Evolutionary conservation across 2,888 invertebrate genomes (phyloP), one percentile per base, ranked within the genome.

Genomic region (Meandrusa payeni): DNA sequence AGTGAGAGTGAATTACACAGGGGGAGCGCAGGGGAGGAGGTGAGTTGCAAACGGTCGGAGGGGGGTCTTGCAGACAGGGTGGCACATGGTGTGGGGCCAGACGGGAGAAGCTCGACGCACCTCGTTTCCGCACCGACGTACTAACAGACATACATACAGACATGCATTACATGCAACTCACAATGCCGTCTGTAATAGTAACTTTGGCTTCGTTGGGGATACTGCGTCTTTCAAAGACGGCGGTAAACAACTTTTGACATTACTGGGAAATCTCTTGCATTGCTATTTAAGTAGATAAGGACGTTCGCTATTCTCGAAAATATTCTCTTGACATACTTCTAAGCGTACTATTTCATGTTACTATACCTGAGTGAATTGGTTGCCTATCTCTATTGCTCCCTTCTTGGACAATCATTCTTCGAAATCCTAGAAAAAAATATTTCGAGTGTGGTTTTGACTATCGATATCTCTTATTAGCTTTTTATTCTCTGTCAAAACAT

Each of bases 1-100:
- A 87, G 86, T 86, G 87, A 87, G 87, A 87, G 87, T 87, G 86
- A 87, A 87, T 79, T 82, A 83, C 79, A 74, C 64, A 49, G 55
- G 62, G 64, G 57, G 65, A 63, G 49, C 57, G 52, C 47, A 47
- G 48, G 50, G 52, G 51, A 29, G 46, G 44, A 53, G 54, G n/a
- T n/a, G 50, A 54, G 56, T 54, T 51, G 45, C 57, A 58, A 27
- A 11, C 57, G 51, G 51, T 20, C 43, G 41, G 49, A 38, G 51
- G 57, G 67, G 69, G 56, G 65, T 60, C 55, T 57, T 74, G 74
- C 78, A 82, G 81, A 77, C 82, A 64, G 82, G 79, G 76, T 50
- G 77, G 70, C 41, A 49, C 51, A 64, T 68, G 74, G 86, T 69
- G 64, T 85, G 86, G 61, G 86, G 76, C 81, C 76, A 87, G 86